Evolutionary conservation across 2,797 vertebrate species (phyloP).

Genomic region (Dendrocincla tyrannina): DNA sequence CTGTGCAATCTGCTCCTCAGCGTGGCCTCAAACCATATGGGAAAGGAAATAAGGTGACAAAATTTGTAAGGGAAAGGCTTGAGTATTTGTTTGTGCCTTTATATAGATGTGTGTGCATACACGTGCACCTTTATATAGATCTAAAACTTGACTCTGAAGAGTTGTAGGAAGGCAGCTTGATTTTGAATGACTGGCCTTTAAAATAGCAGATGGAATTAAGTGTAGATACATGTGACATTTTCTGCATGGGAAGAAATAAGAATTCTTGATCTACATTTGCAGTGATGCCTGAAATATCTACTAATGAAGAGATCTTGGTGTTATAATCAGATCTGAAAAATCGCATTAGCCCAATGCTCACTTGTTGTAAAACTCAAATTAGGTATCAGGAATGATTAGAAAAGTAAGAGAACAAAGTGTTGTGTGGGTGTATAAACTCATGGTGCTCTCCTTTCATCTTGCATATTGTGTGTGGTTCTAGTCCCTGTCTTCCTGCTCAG

Average conservation of each 20-base stretch:
- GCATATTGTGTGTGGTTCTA: not conserved
- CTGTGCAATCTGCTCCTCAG: not conserved
- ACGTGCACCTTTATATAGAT: not conserved
- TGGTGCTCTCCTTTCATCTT: not conserved
- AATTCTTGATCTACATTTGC: not conserved
- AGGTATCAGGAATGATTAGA: not conserved
- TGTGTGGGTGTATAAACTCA: not conserved
- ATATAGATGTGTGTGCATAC: not conserved
- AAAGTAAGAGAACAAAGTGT: not conserved
- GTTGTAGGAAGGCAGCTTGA: not conserved
- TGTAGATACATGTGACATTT: not conserved
- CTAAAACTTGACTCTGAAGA: not conserved
- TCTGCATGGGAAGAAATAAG: not conserved
- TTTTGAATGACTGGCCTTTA: not conserved
- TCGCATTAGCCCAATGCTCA: not conserved
- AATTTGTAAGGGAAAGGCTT: not conserved
- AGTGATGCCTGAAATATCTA: not conserved
- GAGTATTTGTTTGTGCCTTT: not conserved
- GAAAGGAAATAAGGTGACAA: not conserved
- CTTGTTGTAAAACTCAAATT: not conserved
- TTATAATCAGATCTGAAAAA: not conserved
- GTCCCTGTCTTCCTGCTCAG: not conserved
- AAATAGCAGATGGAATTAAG: not conserved
- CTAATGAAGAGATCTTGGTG: not conserved
- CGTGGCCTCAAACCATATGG: not conserved